Conservation (phyloP, 2,113 vertebrate genomes). For the Polypterus senegalus region DNA sequence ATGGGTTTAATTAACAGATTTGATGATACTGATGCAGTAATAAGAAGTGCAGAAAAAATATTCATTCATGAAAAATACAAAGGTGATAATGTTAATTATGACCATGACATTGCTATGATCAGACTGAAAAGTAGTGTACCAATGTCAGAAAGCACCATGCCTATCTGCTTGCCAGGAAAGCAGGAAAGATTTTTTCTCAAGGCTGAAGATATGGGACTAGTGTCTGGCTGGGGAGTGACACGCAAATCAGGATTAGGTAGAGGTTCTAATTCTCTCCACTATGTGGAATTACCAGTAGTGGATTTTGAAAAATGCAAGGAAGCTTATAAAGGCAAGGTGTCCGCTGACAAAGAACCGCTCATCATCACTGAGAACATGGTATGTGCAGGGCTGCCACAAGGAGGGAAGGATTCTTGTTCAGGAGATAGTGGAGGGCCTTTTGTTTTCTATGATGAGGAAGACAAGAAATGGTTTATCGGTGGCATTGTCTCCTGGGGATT, state of each 20-base stretch:
- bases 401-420: constrained; percentile 41
- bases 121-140: constrained; percentile 28
- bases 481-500: constrained; percentile 52
- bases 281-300: constrained; percentile 24
- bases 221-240: constrained; percentile 34
- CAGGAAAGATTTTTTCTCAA: constrained; percentile 13
- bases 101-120: constrained; percentile 34
- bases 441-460: constrained; percentile 29
- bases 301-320: constrained; percentile 21
- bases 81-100: constrained; percentile 17
- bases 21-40: constrained; percentile 5
- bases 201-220: constrained; percentile 13
- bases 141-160: constrained; percentile 16
- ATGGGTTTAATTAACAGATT: constrained; percentile 26
- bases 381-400: constrained; percentile 34
- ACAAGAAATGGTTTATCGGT: constrained; percentile 37
- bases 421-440: constrained; percentile 46
- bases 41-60: constrained; percentile 19
- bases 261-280: constrained; percentile 27
- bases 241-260: neutral
- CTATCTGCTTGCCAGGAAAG: constrained; percentile 29
- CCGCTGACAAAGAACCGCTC: neutral
- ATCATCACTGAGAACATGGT: constrained; percentile 33
- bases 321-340: constrained; percentile 3
- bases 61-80: constrained; percentile 29